These are phyloP conservation scores for Calonectris borealis DNA, from an alignment of 2,113 vertebrate species.

Conservation along the genomic window DNA sequence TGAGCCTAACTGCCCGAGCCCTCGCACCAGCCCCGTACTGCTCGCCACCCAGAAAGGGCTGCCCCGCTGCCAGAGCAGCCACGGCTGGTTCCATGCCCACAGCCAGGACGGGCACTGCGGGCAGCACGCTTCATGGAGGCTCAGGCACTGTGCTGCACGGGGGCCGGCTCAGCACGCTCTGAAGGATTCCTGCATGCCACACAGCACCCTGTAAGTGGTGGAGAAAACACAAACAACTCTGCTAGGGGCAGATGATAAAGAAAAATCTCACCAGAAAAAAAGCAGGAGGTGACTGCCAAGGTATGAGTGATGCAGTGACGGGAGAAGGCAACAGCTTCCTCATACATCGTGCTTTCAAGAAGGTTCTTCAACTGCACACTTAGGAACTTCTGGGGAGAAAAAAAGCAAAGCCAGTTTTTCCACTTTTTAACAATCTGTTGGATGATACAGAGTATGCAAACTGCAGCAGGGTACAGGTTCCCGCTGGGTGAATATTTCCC, in stretches of 20 bases:
- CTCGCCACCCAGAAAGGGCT: neutral
- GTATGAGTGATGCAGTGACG: fast-evolving
- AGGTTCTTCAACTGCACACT: neutral
- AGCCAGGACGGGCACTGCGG: fast-evolving
- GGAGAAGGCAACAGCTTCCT: neutral
- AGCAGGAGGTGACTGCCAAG: neutral
- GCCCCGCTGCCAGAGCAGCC: neutral
- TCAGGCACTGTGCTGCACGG: neutral
- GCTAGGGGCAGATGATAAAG: neutral
- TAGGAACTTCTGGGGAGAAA: neutral
- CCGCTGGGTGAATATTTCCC: neutral
- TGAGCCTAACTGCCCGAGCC: fast-evolving
- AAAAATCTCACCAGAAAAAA: neutral
- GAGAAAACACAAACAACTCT: neutral
- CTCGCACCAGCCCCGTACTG: fast-evolving
- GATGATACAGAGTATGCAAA: neutral
- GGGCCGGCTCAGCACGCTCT: neutral
- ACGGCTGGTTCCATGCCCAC: fast-evolving
- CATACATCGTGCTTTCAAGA: neutral
- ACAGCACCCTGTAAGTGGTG: fast-evolving
- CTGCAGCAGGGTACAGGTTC: neutral
- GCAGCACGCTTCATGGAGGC: fast-evolving
- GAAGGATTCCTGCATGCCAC: neutral
- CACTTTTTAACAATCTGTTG: neutral
- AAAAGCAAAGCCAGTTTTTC: neutral